These are phyloP conservation scores for Engraulis encrasicolus DNA, from an alignment of 2,113 vertebrate genomes.

Conservation along the genomic window DNA sequence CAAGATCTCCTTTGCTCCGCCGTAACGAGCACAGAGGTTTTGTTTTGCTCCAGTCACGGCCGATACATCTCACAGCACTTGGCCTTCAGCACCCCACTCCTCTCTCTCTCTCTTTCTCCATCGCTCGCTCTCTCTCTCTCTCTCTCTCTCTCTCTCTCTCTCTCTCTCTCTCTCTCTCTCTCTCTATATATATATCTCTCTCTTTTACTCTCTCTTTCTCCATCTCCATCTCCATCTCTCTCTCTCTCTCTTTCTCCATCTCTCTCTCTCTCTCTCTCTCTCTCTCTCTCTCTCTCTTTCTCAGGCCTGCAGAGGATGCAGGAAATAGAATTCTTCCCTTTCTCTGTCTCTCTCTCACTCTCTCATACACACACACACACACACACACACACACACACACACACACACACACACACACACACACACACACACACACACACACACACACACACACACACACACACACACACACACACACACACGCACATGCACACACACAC, in stretches of 20 bases:
- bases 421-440: too few relatives aligned
- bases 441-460: background rate
- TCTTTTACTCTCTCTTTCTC: conserved; percentile 75
- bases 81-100: background rate
- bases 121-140: background rate
- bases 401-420: too few relatives aligned
- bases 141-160: background rate
- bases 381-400: background rate
- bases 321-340: too few relatives aligned
- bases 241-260: conserved; percentile 75
- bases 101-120: too few relatives aligned
- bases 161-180: conserved; percentile 43
- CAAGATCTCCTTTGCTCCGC: background rate
- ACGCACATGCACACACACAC: too few relatives aligned
- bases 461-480: background rate
- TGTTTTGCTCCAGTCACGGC: background rate
- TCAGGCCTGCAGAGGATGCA: too few relatives aligned
- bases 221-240: background rate
- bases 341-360: background rate
- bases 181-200: conserved; percentile 91
- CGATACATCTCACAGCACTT: background rate
- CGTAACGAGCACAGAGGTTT: background rate
- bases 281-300: conserved; percentile 94
- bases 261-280: conserved; percentile 89
- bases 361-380: background rate